Evolutionary conservation across 64 coral and sea anemone species (phyloP).

Genomic region (Cladopsammia gracilis): DNA sequence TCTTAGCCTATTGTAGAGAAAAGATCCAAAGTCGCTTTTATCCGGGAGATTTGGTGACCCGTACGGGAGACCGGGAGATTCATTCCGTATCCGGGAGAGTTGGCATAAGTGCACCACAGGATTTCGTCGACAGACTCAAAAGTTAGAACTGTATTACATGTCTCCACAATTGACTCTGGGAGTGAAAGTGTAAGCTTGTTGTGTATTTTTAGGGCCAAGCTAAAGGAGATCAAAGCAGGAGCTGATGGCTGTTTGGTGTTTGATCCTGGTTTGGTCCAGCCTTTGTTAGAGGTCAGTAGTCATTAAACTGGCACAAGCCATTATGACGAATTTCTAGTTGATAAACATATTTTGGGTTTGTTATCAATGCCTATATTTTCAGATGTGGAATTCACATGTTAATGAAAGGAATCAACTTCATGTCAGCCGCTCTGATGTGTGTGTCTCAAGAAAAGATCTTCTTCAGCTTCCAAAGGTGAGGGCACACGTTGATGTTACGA

Average conservation of each 20-base stretch:
- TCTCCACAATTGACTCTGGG: too few relatives aligned
- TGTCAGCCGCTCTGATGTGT: constrained; percentile 64
- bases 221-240: constrained; percentile 86
- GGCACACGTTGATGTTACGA: not conserved
- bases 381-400: constrained; percentile 79
- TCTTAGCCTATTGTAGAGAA: too few relatives aligned
- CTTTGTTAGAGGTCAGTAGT: constrained; percentile 65
- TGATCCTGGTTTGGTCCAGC: constrained; percentile 70
- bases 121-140: too few relatives aligned
- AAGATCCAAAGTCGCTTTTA: too few relatives aligned
- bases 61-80: too few relatives aligned
- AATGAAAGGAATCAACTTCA: constrained; percentile 74
- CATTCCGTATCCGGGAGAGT: too few relatives aligned
- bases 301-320: not conserved
- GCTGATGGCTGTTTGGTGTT: constrained; percentile 90
- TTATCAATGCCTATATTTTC: not conserved
- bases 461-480: constrained; percentile 73
- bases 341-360: too few relatives aligned
- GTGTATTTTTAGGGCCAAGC: constrained; percentile 55
- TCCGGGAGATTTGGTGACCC: too few relatives aligned
- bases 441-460: constrained; percentile 64
- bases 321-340: too few relatives aligned
- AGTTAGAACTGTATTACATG: too few relatives aligned
- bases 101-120: too few relatives aligned
- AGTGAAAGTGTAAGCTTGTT: not conserved